A percentile compares a stretch with the other conserved stretches of the same genome.
These are phyloP conservation scores for Leptatherina wallacei DNA, from an alignment of 2,797 vertebrate species.

Conservation along the genomic window DNA sequence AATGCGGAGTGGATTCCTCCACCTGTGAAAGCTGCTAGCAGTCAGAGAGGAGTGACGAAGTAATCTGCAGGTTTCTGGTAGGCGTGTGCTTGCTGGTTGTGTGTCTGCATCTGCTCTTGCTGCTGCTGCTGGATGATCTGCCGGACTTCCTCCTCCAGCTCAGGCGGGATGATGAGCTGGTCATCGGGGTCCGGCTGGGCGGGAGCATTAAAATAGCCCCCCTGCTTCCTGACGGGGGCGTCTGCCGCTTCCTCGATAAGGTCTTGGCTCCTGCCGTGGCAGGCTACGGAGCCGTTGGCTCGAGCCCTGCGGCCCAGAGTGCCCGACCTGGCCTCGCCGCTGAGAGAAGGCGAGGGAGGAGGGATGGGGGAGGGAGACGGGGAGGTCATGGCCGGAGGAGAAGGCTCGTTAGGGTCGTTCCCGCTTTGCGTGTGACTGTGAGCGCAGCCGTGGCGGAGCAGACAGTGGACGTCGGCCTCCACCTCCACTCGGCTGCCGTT, in stretches of 20 bases:
- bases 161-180: constrained; percentile 96
- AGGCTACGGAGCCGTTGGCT: constrained; percentile 93
- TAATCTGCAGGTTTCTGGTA: constrained; percentile 84
- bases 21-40: too few relatives aligned
- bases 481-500: constrained; percentile 96
- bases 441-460: constrained; percentile 62
- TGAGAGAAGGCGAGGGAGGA: constrained; percentile 79
- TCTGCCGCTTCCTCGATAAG: constrained; percentile 92
- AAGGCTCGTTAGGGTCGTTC: constrained; percentile 29
- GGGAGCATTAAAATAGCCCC: constrained; percentile 95
- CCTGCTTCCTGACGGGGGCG: constrained; percentile 88
- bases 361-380: constrained; percentile 44
- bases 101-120: constrained; percentile 79
- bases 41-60: constrained; percentile 93
- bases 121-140: constrained; percentile 98
- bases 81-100: constrained; percentile 71
- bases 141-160: constrained; percentile 97
- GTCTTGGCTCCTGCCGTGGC: constrained; percentile 92
- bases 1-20: neutral
- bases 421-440: constrained; percentile 20
- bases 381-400: constrained; percentile 30
- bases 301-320: constrained; percentile 82
- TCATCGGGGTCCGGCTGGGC: constrained; percentile 96
- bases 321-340: constrained; percentile 51
- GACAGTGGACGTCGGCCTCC: constrained; percentile 93